Conservation (phyloP, 2,888 invertebrate species). For the Tenthredo amoena region DNA sequence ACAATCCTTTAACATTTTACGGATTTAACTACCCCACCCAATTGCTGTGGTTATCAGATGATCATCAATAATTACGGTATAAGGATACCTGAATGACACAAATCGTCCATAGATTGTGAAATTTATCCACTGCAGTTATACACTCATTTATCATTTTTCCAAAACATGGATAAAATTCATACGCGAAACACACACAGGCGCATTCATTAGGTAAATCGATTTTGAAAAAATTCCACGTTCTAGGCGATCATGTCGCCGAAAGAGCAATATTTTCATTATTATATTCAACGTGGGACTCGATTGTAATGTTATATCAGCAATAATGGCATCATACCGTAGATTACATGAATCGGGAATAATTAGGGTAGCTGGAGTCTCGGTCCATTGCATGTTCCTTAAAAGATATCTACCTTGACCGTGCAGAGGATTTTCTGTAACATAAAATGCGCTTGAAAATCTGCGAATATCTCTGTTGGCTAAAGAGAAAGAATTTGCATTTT, state of each 20-base stretch:
- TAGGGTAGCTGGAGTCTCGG: neutral
- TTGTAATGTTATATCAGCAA: conserved; percentile 5
- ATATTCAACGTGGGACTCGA: neutral
- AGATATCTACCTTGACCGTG: conserved; percentile 23
- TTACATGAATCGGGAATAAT: conserved; percentile 6
- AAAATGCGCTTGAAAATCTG: neutral
- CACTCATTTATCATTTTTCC: neutral
- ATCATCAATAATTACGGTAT: neutral
- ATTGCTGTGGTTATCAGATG: neutral
- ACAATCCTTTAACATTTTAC: neutral
- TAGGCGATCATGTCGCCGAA: neutral
- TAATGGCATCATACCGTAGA: conserved; percentile 17
- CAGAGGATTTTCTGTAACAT: conserved; percentile 24
- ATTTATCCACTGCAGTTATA: neutral
- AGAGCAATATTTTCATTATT: neutral
- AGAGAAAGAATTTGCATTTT: neutral
- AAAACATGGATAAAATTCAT: neutral
- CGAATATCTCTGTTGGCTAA: neutral
- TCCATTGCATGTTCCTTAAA: neutral
- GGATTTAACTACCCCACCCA: neutral
- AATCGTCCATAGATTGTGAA: neutral
- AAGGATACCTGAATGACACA: neutral
- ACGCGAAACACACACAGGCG: neutral
- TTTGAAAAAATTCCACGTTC: conserved; percentile 12
- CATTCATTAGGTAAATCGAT: neutral